Base-by-base conservation (phyloP, 2,888 invertebrate genomes). In the Theretra japonica region DNA sequence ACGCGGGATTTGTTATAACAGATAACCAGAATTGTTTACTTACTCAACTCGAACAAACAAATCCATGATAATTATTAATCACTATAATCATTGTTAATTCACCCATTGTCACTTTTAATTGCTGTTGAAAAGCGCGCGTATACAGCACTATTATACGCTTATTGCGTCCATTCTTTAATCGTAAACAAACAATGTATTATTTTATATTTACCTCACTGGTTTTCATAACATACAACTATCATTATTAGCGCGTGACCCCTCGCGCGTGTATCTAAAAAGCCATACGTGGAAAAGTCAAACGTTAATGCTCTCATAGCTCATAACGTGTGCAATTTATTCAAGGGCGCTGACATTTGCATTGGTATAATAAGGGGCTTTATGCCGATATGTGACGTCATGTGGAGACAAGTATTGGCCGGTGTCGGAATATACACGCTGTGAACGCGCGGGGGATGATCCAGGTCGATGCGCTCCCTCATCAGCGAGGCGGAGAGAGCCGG, bases 381-480 rank as follows among this genome's bases (percentile, higher is more conserved):
- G 53, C 33, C 62, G 53, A 65, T 62, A 71, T 30, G 33, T 53
- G 56, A 62, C 33, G 33, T 56, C 70, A 62, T 21, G 50, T 56
- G 50, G 70, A 53, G 65, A 33, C 56, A 56, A 70, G 30, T 62
- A 33, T 65, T 33, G 65, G 53, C 23, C 65, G 41, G 56, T 65
- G 23, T 30, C 62, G 56, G 56, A 28, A 69, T 56, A 60, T 70
- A 53, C 21, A 33, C 53, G 19, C 56, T 56, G 65, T 56, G 53
- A 59, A 71, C 70, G 70, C 33, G 56, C 25, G 82, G 85, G 86
- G 88, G 89, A 88, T 90, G 89, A 91, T 91, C 79, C 89, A 90
- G 92, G 91, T 92, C 91, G 92, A 83, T 87, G 90, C 84, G 86
- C 84, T 85, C 86, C 83, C 84, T 86, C 81, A 77, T 73, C 81